These are phyloP conservation scores for Sarcophaga caerulescens DNA, from an alignment of 2,888 invertebrate species.

Conservation along the genomic window DNA sequence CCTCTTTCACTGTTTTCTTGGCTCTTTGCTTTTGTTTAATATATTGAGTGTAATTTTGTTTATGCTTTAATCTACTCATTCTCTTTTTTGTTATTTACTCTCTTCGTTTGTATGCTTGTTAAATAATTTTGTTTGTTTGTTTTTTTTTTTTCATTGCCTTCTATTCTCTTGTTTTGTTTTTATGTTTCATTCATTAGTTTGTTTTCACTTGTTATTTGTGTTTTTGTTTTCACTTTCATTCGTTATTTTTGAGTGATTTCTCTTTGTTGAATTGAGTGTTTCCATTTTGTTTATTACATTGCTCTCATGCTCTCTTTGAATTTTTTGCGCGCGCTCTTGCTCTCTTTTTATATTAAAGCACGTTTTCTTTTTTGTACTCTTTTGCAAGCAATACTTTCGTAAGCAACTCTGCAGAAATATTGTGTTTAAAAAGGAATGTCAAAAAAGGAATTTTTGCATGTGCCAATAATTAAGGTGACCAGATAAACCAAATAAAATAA, in stretches of 20 bases:
- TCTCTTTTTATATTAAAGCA: not conserved
- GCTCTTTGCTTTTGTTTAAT: constrained; percentile 3
- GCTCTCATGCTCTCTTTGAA: constrained; percentile 19
- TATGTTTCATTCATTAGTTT: constrained; percentile 58
- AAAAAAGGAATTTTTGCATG: constrained; percentile 21
- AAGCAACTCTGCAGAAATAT: constrained; percentile 23
- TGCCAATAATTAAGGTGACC: constrained; percentile 2
- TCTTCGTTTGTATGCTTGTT: not conserved
- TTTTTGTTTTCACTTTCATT: constrained; percentile 63
- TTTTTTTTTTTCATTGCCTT: not conserved
- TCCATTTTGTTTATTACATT: not conserved
- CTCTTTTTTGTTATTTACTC: constrained; percentile 18
- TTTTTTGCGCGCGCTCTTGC: constrained; percentile 36
- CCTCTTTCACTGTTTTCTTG: not conserved
- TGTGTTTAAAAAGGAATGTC: constrained; percentile 32
- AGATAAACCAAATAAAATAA: too few species aligned
- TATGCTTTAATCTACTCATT: constrained; percentile 21
- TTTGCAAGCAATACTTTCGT: not conserved
- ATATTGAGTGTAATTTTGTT: constrained; percentile 46
- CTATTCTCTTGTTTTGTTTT: constrained; percentile 58
- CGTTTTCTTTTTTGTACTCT: constrained; percentile 27
- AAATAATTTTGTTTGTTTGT: not conserved
- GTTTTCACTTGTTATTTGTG: constrained; percentile 41
- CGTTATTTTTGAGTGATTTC: constrained; percentile 39
- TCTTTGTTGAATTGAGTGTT: not conserved